Base-by-base conservation (phyloP, 2,888 invertebrate genomes). In the Synanthedon formicaeformis region DNA sequence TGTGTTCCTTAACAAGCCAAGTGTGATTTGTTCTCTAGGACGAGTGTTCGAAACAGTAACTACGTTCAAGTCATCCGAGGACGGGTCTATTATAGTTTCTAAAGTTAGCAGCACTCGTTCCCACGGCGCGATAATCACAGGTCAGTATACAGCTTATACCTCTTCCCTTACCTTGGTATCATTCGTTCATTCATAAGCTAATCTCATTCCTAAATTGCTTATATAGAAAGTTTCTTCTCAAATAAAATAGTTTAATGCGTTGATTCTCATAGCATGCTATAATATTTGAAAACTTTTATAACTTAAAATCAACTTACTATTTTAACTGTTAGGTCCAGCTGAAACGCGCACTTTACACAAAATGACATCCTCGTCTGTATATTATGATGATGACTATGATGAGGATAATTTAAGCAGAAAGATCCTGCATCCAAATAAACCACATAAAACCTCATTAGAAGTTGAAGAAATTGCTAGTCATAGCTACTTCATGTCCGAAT, bases 331-430 rank as follows among this genome's bases (percentile, higher is more conserved):
- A 91, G 91, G 91, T 90, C 90, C 91, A 62, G 91, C 91, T 61
- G 91, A 91, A 88, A 89, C 89, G 65, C 91, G 89, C 77, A 89
- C 89, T 61, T 88, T 91, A 76, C 90, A 91, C 86, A 91, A 90
- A 89, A 89, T 90, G 88, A 90, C 88, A 52, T 87, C 91, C 53
- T 89, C 89, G 50, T 87, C 89, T 56, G 86, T 90, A 56, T 89
- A 88, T 75, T 90, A 89, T 65, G 83, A 84, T 65, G 78, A 77
- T 52, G 83, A 84, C 65, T 78, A 77, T 52, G 73, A 75, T 65
- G 90, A 90, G 62, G 89, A 89, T 65, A 68, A 67, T 55, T 67
- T 62, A 57, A 62, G 67, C 56, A 77, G 68, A 73, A 83, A 76
- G 61, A 65, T 88, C 50, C 78, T 88, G 52, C 70, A 69, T 60